Conservation (phyloP, 1,140 invertebrate species). For the Eupristina koningsbergeri region DNA sequence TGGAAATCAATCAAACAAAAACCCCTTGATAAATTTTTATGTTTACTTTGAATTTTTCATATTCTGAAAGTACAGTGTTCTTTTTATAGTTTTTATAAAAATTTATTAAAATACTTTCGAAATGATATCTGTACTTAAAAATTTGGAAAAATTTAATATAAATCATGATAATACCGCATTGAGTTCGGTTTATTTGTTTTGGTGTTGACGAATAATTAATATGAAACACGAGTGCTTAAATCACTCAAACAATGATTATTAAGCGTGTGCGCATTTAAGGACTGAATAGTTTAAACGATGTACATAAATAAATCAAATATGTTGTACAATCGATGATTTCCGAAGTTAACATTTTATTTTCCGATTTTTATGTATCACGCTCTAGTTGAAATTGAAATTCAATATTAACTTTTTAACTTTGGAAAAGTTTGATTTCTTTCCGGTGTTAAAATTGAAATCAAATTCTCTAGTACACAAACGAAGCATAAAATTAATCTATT, state of each 20-base stretch:
- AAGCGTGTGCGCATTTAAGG: not conserved
- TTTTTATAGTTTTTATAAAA: not conserved
- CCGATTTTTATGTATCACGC: not conserved
- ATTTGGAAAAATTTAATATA: no score
- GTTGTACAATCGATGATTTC: not conserved
- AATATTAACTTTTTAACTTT: not conserved
- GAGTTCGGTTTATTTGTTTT: no score
- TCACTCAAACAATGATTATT: not conserved
- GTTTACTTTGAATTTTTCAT: not conserved
- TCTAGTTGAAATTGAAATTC: not conserved
- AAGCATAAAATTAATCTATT: not conserved
- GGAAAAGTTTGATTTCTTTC: not conserved
- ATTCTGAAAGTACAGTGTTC: not conserved
- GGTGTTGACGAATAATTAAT: not conserved
- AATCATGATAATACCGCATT: no score
- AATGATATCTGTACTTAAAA: not conserved
- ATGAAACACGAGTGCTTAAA: not conserved
- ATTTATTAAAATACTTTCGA: not conserved
- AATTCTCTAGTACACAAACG: not conserved
- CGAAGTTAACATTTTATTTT: not conserved
- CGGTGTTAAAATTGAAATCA: not conserved
- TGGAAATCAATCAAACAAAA: not conserved
- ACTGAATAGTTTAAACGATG: not conserved
- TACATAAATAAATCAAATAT: not conserved
- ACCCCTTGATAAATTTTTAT: not conserved